These are phyloP conservation scores for Dreissena rostriformis DNA, from an alignment of 1,140 invertebrate genomes.

Conservation along the genomic window DNA sequence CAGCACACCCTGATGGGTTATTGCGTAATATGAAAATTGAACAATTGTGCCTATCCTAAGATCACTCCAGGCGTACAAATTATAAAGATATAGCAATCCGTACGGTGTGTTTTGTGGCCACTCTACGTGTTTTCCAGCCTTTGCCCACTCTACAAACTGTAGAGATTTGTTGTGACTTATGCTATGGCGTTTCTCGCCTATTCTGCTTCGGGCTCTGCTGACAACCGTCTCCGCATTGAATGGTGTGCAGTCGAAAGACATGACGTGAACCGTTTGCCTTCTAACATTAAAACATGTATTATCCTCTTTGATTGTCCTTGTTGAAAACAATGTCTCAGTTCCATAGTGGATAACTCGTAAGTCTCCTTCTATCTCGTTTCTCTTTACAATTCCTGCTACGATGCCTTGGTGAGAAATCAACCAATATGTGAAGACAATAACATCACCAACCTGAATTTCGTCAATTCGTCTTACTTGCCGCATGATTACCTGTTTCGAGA, in stretches of 20 bases:
- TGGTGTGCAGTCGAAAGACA: slow-evolving; percentile 7
- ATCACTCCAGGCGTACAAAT: slow-evolving; percentile 11
- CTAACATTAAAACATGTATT: not conserved
- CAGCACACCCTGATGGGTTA: slow-evolving; percentile 41
- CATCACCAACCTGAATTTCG: slow-evolving; percentile 20
- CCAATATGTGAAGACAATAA: slow-evolving; percentile 30
- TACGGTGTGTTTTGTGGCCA: not conserved
- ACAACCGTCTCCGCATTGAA: slow-evolving; percentile 12
- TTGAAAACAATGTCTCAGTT: not conserved
- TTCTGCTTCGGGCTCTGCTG: slow-evolving; percentile 10
- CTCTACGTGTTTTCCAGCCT: not conserved
- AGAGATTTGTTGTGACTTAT: slow-evolving; percentile 17
- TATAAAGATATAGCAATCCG: slow-evolving; percentile 1
- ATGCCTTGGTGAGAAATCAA: slow-evolving; percentile 6
- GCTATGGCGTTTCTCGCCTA: slow-evolving; percentile 12
- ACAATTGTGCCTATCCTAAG: slow-evolving; percentile 24
- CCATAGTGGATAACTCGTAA: slow-evolving; percentile 38
- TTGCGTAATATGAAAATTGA: slow-evolving; percentile 20
- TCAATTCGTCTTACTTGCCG: not conserved
- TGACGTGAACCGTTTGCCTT: not conserved
- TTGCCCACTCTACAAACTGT: slow-evolving; percentile 41
- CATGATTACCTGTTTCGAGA: too few species aligned
- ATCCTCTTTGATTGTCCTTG: slow-evolving; percentile 41
- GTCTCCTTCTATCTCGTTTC: not conserved
- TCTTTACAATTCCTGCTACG: not conserved